Evolutionary conservation across 2,888 invertebrate genomes (phyloP).

Genomic region (Microdon myrmicae): DNA sequence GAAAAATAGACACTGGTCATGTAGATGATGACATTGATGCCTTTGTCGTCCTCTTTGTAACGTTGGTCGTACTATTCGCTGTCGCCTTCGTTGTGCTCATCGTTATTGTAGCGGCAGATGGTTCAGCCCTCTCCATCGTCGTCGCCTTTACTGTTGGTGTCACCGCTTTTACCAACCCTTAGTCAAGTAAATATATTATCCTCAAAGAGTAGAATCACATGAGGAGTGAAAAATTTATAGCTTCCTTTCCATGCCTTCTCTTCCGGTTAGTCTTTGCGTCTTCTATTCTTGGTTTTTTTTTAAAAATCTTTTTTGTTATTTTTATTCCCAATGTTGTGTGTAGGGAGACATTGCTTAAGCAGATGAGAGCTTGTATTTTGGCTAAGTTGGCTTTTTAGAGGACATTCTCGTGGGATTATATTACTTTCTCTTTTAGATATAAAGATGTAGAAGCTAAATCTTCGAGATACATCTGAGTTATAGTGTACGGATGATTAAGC

Average conservation of each 20-base stretch:
- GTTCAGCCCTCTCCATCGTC: no score
- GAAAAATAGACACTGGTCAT: slow-evolving; percentile 27
- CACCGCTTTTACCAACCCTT: no score
- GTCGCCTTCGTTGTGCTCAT: no score
- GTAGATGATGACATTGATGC: slow-evolving; percentile 46
- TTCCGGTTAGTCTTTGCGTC: slow-evolving; percentile 3
- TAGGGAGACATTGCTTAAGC: slow-evolving; percentile 6
- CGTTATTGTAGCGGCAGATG: no score
- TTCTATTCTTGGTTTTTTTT: not conserved
- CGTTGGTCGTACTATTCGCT: no score
- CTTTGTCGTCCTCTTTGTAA: slow-evolving; percentile 45
- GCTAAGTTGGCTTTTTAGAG: slow-evolving; percentile 18
- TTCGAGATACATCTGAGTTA: slow-evolving; percentile 35
- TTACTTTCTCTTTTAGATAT: slow-evolving; percentile 6
- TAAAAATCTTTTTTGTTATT: no score
- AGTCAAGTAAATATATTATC: slow-evolving; percentile 50
- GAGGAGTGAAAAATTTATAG: slow-evolving; percentile 43
- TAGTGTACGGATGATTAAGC: slow-evolving; percentile 28
- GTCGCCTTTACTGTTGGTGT: no score
- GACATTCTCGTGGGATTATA: slow-evolving; percentile 9
- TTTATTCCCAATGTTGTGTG: no score
- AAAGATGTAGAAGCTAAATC: slow-evolving; percentile 19
- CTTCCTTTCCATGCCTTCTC: slow-evolving; percentile 26
- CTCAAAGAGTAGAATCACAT: slow-evolving; percentile 44
- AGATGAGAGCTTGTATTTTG: slow-evolving; percentile 8